A percentile compares a stretch with the other conserved stretches of the same genome.
Conservation (phyloP, 2,113 vertebrate genomes). For the Taxidea taxus region DNA sequence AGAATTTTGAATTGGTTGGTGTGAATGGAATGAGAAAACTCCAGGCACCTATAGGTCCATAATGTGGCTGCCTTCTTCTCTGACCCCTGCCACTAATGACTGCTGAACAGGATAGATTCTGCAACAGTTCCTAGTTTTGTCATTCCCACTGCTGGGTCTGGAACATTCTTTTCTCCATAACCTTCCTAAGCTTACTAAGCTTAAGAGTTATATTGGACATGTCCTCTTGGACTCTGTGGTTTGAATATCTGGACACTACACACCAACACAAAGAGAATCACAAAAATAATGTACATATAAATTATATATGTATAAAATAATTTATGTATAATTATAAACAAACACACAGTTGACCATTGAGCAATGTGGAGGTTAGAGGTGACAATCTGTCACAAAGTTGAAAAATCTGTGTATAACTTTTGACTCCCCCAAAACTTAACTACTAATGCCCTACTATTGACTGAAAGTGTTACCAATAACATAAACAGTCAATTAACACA, state of each 20-base stretch:
- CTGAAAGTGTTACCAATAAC: neutral
- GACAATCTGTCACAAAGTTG: neutral
- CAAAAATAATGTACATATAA: neutral
- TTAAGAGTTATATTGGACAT: neutral
- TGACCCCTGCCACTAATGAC: neutral
- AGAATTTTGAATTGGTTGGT: neutral
- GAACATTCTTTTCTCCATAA: neutral
- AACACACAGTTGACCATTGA: neutral
- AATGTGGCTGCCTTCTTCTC: neutral
- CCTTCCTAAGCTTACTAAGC: neutral
- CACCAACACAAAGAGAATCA: neutral
- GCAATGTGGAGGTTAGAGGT: neutral
- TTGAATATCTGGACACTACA: neutral
- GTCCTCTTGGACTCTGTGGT: neutral
- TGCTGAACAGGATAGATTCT: neutral
- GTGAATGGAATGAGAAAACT: neutral
- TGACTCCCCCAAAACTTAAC: neutral
- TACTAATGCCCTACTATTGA: neutral
- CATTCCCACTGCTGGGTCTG: neutral
- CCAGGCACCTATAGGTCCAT: neutral
- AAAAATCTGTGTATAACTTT: neutral
- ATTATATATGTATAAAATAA: no score
- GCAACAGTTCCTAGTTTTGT: neutral
- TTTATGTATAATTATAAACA: neutral
- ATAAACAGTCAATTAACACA: neutral